A percentile compares a stretch with the other conserved stretches of the same genome.
Conservation (phyloP, 2,113 vertebrate genomes). For the Panthera tigris region DNA sequence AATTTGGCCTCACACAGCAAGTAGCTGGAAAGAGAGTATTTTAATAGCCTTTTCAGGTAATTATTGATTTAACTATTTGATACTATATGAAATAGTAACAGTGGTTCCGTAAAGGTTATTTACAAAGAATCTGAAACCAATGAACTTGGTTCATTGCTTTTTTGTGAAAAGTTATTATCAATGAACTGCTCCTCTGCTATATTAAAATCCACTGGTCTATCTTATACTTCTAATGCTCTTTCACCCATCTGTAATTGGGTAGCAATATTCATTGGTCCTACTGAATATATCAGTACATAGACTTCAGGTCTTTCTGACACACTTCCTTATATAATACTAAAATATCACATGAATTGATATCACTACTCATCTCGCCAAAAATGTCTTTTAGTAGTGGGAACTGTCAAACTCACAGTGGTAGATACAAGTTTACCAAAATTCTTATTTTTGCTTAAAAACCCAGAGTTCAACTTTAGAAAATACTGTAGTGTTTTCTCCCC, state of each 20-base stretch:
- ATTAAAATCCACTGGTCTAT: background rate
- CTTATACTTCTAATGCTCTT: background rate
- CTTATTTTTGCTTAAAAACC: slow-evolving; percentile 15
- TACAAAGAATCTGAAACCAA: background rate
- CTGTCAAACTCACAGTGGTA: background rate
- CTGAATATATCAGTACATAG: background rate
- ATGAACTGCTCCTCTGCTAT: background rate
- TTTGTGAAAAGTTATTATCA: background rate
- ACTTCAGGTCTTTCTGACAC: background rate
- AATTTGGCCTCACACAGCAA: background rate
- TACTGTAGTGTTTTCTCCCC: background rate
- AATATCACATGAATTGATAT: background rate
- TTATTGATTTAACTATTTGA: background rate
- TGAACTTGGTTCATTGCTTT: background rate
- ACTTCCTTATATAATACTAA: background rate
- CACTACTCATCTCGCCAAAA: background rate
- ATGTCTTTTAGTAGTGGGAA: background rate
- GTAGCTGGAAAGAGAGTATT: background rate
- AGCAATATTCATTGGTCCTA: background rate
- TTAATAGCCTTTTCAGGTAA: background rate
- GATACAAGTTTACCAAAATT: background rate
- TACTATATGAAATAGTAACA: background rate
- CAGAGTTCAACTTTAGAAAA: slow-evolving; percentile 36
- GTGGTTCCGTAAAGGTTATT: background rate
- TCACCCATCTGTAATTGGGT: background rate